Conservation (phyloP, 2,113 vertebrate genomes). For the Trogon melanurus region DNA sequence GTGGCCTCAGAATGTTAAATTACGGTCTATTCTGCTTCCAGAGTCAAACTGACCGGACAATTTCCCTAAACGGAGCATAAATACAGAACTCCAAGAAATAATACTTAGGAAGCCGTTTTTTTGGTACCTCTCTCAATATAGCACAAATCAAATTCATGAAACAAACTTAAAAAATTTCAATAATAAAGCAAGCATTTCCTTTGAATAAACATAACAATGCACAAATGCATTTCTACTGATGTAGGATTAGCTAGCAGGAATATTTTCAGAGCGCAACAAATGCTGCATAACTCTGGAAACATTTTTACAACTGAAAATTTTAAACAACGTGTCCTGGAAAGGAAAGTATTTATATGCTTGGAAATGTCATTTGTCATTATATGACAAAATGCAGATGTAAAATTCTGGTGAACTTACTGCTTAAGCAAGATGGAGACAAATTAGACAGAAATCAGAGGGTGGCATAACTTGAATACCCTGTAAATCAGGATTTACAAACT, state of each 20-base stretch:
- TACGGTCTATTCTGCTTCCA: not conserved
- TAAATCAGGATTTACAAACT: not conserved
- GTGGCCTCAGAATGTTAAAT: not conserved
- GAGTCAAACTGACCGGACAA: not conserved
- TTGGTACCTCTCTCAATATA: not conserved
- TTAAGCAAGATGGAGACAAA: not conserved
- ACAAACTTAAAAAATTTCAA: not conserved
- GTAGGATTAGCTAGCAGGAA: not conserved
- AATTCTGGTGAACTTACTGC: not conserved
- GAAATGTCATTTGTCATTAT: not conserved
- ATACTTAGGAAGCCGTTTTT: not conserved
- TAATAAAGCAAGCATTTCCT: not conserved
- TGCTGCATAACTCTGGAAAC: not conserved
- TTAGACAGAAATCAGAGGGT: not conserved
- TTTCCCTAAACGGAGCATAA: not conserved
- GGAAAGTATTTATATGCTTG: not conserved
- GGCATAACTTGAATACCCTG: not conserved
- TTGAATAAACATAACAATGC: not conserved
- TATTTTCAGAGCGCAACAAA: not conserved
- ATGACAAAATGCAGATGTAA: not conserved
- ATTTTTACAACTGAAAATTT: not conserved
- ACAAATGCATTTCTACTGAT: not conserved
- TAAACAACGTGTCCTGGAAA: not conserved
- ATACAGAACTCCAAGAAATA: not conserved
- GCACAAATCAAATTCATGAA: not conserved